Conservation (phyloP, 2,797 vertebrate species). For the Acanthopagrus latus region DNA sequence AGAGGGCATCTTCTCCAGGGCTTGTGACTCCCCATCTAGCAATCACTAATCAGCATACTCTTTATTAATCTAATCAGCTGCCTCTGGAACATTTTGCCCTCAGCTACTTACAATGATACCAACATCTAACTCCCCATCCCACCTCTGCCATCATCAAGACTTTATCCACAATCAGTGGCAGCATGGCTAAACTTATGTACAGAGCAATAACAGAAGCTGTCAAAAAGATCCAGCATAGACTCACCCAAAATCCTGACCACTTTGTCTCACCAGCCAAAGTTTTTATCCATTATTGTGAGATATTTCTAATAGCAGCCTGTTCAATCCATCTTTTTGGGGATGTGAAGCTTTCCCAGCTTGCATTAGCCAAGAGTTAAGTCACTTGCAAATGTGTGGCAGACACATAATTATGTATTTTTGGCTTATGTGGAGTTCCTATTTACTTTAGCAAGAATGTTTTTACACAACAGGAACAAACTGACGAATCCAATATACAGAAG, state of each 20-base stretch:
- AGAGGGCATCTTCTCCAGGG: not conserved
- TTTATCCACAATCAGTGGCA: slow-evolving; percentile 13
- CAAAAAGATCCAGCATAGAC: slow-evolving; percentile 24
- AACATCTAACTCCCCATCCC: slow-evolving; percentile 18
- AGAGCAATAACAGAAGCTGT: slow-evolving; percentile 27
- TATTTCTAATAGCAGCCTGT: not conserved
- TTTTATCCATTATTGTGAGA: not conserved
- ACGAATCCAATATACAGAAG: not conserved
- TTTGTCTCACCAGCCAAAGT: not conserved
- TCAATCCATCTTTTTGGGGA: not conserved
- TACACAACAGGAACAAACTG: not conserved
- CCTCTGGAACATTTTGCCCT: slow-evolving; percentile 33
- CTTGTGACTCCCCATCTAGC: not conserved
- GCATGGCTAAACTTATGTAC: slow-evolving; percentile 20
- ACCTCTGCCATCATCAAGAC: slow-evolving; percentile 12
- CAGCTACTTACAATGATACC: slow-evolving; percentile 25
- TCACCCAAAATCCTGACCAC: not conserved
- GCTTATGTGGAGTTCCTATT: not conserved
- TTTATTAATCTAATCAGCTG: slow-evolving; percentile 57
- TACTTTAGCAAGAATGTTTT: not conserved
- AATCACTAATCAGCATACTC: slow-evolving; percentile 32
- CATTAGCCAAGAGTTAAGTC: too few relatives aligned
- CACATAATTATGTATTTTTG: not conserved
- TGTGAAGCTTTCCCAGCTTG: too few relatives aligned
- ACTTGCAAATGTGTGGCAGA: not conserved